Base-by-base conservation (phyloP, 1,140 invertebrate species). In the Aleiodes sp. region DNA sequence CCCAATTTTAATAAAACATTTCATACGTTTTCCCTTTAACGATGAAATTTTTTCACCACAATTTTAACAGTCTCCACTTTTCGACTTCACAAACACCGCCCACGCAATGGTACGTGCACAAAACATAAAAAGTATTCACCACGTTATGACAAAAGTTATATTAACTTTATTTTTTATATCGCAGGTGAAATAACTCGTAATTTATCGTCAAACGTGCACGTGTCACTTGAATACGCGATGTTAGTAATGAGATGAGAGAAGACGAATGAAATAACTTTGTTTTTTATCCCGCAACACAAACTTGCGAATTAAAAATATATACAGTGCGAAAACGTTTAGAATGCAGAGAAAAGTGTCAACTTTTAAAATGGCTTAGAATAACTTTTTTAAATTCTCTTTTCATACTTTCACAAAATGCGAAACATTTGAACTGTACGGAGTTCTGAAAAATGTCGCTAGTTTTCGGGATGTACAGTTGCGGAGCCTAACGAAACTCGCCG, bases 141-240 rank as follows among this genome's bases (percentile, higher is more conserved):
- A n/a, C n/a, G 56, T 72, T 69, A 72, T 57, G 71, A 66, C 67
- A 46, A 69, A 72, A 72, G 66, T 72, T 72, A 69, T 72, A 72
- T 72, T 72, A 72, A 72, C 65, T 72, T 71, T 52, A 28, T n/a
- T 52, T 16, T 9, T 16, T 61, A 16, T 59, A 43, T 12, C 60
- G 37, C 35, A 39, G 43, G 52, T 37, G 31, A 41, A 65, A 43
- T 57, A 52, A 3, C 37, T 41, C 37, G 10, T 68, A 72, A 72
- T 66, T 72, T 68, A 72, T 69, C 33, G 71, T 41, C 63, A 29
- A 66, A 66, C 71, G 66, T 72, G 71, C n/a, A n/a, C 67, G 52
- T 69, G 57, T 69, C 57, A 69, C 66, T 14, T 24, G 21, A 65
- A 70, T 65, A 33, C 14, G 31, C 43, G 10, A 46, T 31, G 52